Conservation (phyloP, 2,888 invertebrate species). For the Synanthedon vespiformis region DNA sequence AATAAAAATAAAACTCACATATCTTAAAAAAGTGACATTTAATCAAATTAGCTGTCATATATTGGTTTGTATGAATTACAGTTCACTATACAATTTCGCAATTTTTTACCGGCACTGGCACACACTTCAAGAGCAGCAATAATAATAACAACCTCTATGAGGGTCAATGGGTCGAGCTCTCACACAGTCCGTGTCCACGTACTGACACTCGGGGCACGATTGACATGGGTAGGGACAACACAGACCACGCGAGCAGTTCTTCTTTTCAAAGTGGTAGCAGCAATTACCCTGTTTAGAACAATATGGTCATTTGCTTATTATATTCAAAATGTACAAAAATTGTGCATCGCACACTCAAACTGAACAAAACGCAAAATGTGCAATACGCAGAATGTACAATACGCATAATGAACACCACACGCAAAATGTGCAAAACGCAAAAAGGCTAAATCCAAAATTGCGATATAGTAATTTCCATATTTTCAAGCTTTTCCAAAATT, state of each 20-base stretch:
- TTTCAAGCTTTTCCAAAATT: too few relatives aligned
- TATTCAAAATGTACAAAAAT: too few relatives aligned
- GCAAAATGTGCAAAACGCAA: too few relatives aligned
- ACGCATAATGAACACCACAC: too few relatives aligned
- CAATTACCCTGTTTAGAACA: slow-evolving; percentile 40
- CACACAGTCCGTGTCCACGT: slow-evolving; percentile 18
- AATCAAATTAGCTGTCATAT: slow-evolving; percentile 32
- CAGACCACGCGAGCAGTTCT: slow-evolving; percentile 12
- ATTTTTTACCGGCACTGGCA: slow-evolving; percentile 1
- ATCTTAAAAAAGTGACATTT: not conserved
- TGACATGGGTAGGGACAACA: slow-evolving; percentile 5
- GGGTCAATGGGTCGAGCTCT: slow-evolving; percentile 14
- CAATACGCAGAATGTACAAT: too few relatives aligned
- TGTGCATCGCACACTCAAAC: too few relatives aligned
- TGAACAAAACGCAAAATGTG: too few relatives aligned
- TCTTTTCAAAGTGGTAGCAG: slow-evolving; percentile 44
- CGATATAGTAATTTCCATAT: too few relatives aligned
- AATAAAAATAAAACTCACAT: not conserved
- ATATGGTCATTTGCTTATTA: slow-evolving; percentile 1
- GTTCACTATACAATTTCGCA: slow-evolving; percentile 2
- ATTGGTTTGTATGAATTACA: slow-evolving; percentile 18
- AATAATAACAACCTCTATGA: slow-evolving; percentile 21
- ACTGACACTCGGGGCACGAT: slow-evolving; percentile 21
- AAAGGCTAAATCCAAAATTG: too few relatives aligned
- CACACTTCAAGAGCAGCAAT: slow-evolving; percentile 9